Evolutionary conservation across 2,888 invertebrate genomes (phyloP).

Genomic region (Cataglyphis albicans): DNA sequence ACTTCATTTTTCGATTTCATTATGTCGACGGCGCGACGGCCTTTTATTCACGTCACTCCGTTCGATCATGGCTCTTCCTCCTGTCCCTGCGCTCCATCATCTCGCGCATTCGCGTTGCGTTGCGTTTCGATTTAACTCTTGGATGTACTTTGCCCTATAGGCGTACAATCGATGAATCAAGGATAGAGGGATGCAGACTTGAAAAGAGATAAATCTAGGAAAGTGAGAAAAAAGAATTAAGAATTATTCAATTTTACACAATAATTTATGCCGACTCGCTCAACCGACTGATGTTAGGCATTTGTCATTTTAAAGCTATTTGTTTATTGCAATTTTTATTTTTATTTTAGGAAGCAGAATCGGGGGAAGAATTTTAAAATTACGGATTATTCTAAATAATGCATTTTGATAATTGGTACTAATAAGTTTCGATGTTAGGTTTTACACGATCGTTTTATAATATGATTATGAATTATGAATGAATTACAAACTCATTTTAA

Average conservation of each 20-base stretch:
- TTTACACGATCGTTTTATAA: not conserved
- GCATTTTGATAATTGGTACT: not conserved
- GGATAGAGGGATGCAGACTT: too few species aligned
- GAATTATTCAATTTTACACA: not conserved
- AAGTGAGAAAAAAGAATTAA: not conserved
- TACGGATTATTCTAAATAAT: not conserved
- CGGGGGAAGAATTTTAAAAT: not conserved
- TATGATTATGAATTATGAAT: not conserved
- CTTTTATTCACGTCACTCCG: constrained; percentile 39
- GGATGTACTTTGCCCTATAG: constrained; percentile 8
- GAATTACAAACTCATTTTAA: constrained; percentile 12
- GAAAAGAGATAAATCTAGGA: not conserved
- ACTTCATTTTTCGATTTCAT: constrained; percentile 58
- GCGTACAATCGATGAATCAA: not conserved
- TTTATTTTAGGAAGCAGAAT: not conserved
- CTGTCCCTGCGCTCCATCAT: not conserved
- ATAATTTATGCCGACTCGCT: not conserved
- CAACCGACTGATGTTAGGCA: not conserved
- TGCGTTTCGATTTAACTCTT: constrained; percentile 11
- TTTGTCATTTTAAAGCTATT: not conserved
- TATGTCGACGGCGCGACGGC: constrained; percentile 45
- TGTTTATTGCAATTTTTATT: not conserved
- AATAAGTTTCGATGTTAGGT: not conserved
- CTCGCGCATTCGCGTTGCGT: constrained; percentile 20
- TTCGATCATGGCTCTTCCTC: constrained; percentile 39